Evolutionary conservation across 2,888 invertebrate genomes (phyloP), one percentile per base, ranked within the genome.

Genomic region (Adelognathus sp.): DNA sequence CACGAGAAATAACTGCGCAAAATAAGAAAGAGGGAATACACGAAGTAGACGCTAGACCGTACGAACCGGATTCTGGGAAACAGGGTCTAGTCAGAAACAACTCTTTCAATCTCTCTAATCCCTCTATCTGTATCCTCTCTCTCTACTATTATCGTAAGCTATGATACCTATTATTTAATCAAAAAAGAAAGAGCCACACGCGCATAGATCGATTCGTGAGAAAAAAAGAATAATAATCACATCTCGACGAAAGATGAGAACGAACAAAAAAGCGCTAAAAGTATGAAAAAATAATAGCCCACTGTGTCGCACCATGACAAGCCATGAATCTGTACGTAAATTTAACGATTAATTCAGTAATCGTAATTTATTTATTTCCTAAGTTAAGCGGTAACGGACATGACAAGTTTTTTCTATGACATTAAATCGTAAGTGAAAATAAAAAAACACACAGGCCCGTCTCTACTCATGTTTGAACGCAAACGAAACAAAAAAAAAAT

Each of bases 341-440:
- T 72, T 75, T 50, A 81, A 50, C 39, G 56, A 54, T 72, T 76
- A 50, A 71, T 29, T 66, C 71, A 56, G 63, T 81, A 76, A 81
- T 81, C 82, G 81, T 83, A 78, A 87, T 86, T 87, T 87, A 88
- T 87, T 88, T 88, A 85, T 86, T 85, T 82, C 79, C 85, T 84
- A 81, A 86, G 80, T 82, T 86, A 85, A 84, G 81, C 79, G 75
- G 82, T 79, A 82, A 82, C 79, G 80, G 73, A 86, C 87, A 86
- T 86, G 87, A 88, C 87, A 87, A 81, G 80, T 83, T 82, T 83
- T 80, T 73, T 79, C 76, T 76, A 67, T 79, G 66, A 70, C 61
- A 56, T 79, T 50, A 52, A 61, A 61, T 74, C 44, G 46, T 80
- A 77, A 73, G 73, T 60, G 46, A 67, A 54, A 31, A 58, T 46